These are phyloP conservation scores for Pagrus major DNA, from an alignment of 2,113 vertebrate species.

Conservation along the genomic window DNA sequence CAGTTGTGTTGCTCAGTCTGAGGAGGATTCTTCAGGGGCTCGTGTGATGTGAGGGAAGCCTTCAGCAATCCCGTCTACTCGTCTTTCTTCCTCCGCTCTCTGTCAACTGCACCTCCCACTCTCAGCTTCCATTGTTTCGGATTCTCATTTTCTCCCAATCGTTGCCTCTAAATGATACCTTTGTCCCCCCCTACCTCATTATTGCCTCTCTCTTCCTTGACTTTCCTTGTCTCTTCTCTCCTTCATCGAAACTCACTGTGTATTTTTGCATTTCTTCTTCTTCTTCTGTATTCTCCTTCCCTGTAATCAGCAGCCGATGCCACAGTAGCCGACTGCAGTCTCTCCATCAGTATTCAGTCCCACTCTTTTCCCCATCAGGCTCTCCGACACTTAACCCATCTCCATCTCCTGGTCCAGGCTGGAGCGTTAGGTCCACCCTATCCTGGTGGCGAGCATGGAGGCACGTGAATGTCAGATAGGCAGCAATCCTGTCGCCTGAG, in stretches of 20 bases:
- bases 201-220: not conserved
- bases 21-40: constrained; percentile 29
- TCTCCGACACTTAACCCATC: constrained; percentile 52
- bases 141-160: constrained; percentile 5
- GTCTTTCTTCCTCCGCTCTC: constrained; percentile 10
- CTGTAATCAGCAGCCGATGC: constrained; percentile 52
- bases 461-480: constrained; percentile 19
- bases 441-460: not conserved
- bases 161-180: no score
- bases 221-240: not conserved
- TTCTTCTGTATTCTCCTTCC: constrained; percentile 2
- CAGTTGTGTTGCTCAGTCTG: constrained; percentile 33
- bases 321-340: constrained; percentile 47
- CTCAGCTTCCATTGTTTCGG: not conserved
- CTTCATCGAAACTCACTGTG: not conserved
- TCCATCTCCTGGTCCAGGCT: constrained; percentile 40
- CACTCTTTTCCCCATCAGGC: constrained; percentile 38
- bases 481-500: constrained; percentile 45
- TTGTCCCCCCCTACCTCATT: constrained; percentile 25
- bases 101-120: constrained; percentile 19
- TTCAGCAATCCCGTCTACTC: constrained; percentile 34
- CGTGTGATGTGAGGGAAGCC: constrained; percentile 49
- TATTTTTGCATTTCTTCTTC: constrained; percentile 9
- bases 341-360: constrained; percentile 68
- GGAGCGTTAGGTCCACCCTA: no score